Conservation (phyloP, 2,113 vertebrate species). For the Chrysochloris asiatica region DNA sequence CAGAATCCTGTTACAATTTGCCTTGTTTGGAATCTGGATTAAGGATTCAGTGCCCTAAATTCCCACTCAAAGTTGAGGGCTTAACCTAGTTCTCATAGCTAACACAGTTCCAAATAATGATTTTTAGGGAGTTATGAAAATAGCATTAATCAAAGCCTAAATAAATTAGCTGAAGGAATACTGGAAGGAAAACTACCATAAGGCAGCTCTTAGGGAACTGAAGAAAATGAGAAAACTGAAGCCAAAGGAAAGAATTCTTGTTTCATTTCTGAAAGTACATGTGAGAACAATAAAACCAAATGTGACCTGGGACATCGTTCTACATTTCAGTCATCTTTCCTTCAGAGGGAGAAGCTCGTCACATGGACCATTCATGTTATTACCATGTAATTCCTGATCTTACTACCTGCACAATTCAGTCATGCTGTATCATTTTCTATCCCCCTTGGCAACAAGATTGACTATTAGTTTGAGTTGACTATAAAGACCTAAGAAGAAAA, state of each 20-base stretch:
- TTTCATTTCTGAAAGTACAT: conserved; percentile 39
- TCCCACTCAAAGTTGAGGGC: not conserved
- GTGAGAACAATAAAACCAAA: conserved; percentile 50
- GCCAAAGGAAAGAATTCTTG: not conserved
- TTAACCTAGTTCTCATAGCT: not conserved
- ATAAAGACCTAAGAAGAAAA: conserved; percentile 2
- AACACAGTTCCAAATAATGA: not conserved
- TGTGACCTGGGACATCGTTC: conserved; percentile 6
- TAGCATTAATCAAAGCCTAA: not conserved
- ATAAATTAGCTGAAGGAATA: not conserved
- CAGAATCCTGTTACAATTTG: not conserved
- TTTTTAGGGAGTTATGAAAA: conserved; percentile 31
- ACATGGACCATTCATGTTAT: not conserved
- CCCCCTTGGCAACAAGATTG: conserved; percentile 52
- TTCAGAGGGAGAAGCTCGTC: conserved; percentile 31
- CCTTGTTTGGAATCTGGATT: not conserved
- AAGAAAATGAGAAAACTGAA: conserved; percentile 49
- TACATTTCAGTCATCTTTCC: conserved; percentile 29
- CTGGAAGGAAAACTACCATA: not conserved
- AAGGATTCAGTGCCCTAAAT: not conserved
- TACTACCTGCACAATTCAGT: conserved; percentile 50
- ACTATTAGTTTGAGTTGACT: conserved; percentile 51
- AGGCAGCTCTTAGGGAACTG: not conserved
- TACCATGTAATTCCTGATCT: conserved; percentile 62
- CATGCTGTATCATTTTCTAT: conserved; percentile 67